These are phyloP conservation scores for Hirudinaria manillensis DNA, from an alignment of 2,888 invertebrate genomes.

Conservation along the genomic window DNA sequence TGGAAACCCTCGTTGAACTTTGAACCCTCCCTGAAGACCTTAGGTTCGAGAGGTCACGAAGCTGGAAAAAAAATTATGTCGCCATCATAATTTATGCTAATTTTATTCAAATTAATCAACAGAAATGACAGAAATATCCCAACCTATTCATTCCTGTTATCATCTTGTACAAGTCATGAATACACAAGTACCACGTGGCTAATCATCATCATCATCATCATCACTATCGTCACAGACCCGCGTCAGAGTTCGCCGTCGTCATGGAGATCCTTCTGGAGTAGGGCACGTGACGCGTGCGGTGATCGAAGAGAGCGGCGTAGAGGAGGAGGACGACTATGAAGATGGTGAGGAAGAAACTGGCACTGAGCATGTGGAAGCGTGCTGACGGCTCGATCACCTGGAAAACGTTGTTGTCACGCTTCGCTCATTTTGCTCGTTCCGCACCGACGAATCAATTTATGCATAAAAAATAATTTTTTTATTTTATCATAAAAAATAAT, in stretches of 20 bases:
- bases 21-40: too few species aligned
- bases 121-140: too few species aligned
- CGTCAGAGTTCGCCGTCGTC: not conserved
- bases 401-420: not conserved
- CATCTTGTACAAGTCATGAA: too few species aligned
- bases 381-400: constrained; percentile 13
- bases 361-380: constrained; percentile 21
- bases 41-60: too few species aligned
- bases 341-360: constrained; percentile 25
- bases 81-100: not conserved
- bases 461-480: too few species aligned
- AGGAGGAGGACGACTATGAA: constrained; percentile 19
- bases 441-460: too few species aligned
- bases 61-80: too few species aligned
- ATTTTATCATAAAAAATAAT: too few species aligned
- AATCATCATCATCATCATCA: not conserved
- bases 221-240: not conserved
- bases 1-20: too few species aligned
- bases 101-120: too few species aligned
- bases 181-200: too few species aligned
- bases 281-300: not conserved
- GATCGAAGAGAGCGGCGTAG: constrained; percentile 18
- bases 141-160: too few species aligned
- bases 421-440: not conserved
- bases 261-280: not conserved